Conservation (phyloP, 2,797 vertebrate genomes). For the Oreortyx pictus region DNA sequence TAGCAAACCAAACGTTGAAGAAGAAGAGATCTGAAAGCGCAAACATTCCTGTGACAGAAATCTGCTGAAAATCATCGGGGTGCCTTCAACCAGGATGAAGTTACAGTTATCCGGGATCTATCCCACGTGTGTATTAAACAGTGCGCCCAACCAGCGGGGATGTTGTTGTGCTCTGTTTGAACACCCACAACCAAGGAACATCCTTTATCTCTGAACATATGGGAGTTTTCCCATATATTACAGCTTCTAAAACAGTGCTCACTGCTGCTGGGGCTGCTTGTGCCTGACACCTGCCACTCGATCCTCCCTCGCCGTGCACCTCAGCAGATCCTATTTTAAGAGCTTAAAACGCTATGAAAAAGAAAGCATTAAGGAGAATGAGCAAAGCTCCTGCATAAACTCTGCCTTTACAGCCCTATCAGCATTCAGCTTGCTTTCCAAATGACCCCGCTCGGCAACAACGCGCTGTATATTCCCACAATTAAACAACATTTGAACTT, state of each 20-base stretch:
- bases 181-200: constrained; percentile 53
- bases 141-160: neutral
- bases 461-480: constrained; percentile 5
- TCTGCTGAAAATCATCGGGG: constrained; percentile 19
- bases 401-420: neutral
- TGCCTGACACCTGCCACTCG: constrained; percentile 23
- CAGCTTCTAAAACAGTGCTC: constrained; percentile 11
- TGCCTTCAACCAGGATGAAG: constrained; percentile 41
- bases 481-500: constrained; percentile 48
- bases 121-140: constrained; percentile 38
- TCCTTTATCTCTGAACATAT: constrained; percentile 10
- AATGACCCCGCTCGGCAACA: neutral
- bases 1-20: constrained; percentile 47
- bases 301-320: constrained; percentile 31
- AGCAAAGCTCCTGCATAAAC: neutral
- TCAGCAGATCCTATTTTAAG: constrained; percentile 38
- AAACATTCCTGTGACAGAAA: constrained; percentile 10
- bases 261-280: neutral
- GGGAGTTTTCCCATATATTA: neutral
- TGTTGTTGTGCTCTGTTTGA: constrained; percentile 54
- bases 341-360: constrained; percentile 2
- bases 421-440: constrained; percentile 1
- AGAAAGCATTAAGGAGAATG: neutral
- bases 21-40: constrained; percentile 3
- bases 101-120: constrained; percentile 30